Conservation (phyloP, 2,888 invertebrate species). For the Tetheella fluctuosa region DNA sequence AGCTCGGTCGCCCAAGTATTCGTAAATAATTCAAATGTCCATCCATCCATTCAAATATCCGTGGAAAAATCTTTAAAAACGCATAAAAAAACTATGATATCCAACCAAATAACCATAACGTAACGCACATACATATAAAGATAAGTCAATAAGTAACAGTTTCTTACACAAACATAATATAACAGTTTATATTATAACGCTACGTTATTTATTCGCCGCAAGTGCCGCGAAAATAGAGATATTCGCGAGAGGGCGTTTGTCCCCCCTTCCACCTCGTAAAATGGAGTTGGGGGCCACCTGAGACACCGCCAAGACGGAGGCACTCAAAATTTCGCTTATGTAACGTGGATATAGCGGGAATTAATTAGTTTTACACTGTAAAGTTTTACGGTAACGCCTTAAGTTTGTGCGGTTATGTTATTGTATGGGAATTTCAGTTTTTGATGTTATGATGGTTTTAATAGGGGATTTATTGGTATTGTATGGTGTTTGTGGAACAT, state of each 20-base stretch:
- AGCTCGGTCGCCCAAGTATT: no score
- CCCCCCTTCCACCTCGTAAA: constrained; percentile 22
- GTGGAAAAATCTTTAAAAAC: not conserved
- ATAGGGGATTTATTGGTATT: not conserved
- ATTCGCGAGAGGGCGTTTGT: constrained; percentile 31
- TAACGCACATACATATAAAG: not conserved
- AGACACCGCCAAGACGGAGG: constrained; percentile 60
- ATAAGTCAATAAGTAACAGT: constrained; percentile 13
- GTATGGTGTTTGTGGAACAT: not conserved
- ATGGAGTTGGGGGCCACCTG: constrained; percentile 48
- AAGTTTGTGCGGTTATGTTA: constrained; percentile 18
- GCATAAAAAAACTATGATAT: not conserved
- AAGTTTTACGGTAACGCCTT: constrained; percentile 44
- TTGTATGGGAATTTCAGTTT: constrained; percentile 7
- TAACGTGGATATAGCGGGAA: constrained; percentile 40
- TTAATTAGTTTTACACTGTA: constrained; percentile 52
- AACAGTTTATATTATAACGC: constrained; percentile 11
- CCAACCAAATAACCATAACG: not conserved
- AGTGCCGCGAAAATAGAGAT: constrained; percentile 57
- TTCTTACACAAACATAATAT: constrained; percentile 9
- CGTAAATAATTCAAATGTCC: no score
- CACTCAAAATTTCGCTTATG: constrained; percentile 63
- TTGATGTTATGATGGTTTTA: not conserved
- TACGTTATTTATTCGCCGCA: constrained; percentile 49
- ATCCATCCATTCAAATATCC: no score